Base-by-base conservation (phyloP, 1,140 invertebrate genomes). In the Mya arenaria region DNA sequence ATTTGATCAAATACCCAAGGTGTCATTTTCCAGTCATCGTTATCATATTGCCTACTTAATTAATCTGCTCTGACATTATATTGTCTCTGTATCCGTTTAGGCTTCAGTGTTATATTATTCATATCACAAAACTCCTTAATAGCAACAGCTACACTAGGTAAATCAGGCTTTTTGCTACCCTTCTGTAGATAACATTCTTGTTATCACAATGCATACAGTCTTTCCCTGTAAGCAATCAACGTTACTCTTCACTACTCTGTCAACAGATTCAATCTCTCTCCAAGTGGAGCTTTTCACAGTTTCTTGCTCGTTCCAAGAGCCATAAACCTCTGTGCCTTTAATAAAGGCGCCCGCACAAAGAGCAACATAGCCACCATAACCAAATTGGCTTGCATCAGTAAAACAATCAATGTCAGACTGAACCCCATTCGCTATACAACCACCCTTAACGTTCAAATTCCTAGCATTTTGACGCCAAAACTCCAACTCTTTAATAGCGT, bases 101-200 rank as follows among this genome's bases (percentile, higher is more conserved):
- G 19, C 1, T 19, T n/a, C 37, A 74, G n/a, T 13, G 37, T 44
- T 17, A 65, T 48, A 23, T 36, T 60, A 72, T 65, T 71, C n/a
- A 63, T 25, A 10, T 69, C 56, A 37, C 77, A 80, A 41, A 66
- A 28, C 1, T 48, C 2, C 3, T 13, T 15, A 63, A 82, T 63
- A 4, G 41, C 44, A 19, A 56, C 1, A 48, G 2, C 23, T 23
- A 73, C 68, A 13, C 41, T 37, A 34, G 75, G 36, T 34, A 83
- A 69, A n/a, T 4, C 36, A 17, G 1, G 30, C 30, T 75, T 68
- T 37, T 41, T 83, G 41, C 71, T 83, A 52, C 71, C 81, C 10
- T 48, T 48, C 28, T 56, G n/a, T 68, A 83, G 4, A 13, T 30
- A 10, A 83, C 82, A 52, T 83, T 83, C 25, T 83, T 69, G 48